phyloP scores from a whole-genome alignment of 2,797 vertebrate species.

The Geotrypetes seraphini region DNA sequence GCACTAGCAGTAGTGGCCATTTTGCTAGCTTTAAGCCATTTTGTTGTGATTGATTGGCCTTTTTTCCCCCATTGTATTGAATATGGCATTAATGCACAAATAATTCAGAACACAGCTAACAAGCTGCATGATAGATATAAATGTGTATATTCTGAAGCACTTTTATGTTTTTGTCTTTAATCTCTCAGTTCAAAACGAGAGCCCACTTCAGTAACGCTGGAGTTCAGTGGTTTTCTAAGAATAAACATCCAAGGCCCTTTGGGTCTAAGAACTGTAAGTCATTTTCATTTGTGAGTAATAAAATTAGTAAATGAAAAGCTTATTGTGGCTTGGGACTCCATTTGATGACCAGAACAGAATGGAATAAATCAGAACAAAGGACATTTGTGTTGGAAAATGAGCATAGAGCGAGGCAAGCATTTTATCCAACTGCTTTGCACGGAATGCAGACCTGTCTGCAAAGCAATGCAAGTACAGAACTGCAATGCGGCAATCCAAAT shows the following conservation, averaged over 20 bases:
- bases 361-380: too few relatives aligned
- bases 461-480: too few relatives aligned
- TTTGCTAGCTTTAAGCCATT: too few relatives aligned
- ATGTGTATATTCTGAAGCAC: neutral
- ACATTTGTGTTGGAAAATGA: too few relatives aligned
- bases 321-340: constrained; percentile 4
- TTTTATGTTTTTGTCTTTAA: constrained; percentile 16
- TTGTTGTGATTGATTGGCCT: too few relatives aligned
- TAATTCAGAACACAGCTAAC: constrained; percentile 8
- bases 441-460: too few relatives aligned
- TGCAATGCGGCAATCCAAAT: too few relatives aligned
- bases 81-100: constrained; percentile 16
- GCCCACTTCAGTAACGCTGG: constrained; percentile 8
- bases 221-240: constrained; percentile 3
- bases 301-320: constrained; percentile 11
- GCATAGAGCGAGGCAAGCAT: too few relatives aligned
- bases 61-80: too few relatives aligned
- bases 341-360: too few relatives aligned
- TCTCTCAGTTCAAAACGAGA: constrained; percentile 10
- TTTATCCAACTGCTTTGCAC: too few relatives aligned
- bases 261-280: constrained; percentile 1
- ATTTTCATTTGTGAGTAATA: constrained; percentile 1
- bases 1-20: too few relatives aligned
- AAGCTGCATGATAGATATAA: constrained; percentile 2
- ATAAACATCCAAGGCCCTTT: constrained; percentile 3